Conservation (phyloP, 92 coral and sea anemone species). For the Hydrozoanthus gracilis region DNA sequence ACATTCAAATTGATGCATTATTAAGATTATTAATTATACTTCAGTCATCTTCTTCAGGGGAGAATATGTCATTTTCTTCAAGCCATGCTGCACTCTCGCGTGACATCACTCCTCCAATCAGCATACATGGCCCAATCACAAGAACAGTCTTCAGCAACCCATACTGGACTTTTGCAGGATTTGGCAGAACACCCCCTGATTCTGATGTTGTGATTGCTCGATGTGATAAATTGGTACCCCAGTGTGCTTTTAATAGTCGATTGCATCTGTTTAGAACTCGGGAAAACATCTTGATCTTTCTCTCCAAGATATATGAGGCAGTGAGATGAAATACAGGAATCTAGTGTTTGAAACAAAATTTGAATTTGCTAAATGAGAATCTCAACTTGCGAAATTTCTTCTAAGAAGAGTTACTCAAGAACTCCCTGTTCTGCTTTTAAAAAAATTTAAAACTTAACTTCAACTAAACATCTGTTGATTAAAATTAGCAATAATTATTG, state of each 20-base stretch:
- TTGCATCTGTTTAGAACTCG: conserved; percentile 29
- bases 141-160: conserved; percentile 68
- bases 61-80: conserved; percentile 87
- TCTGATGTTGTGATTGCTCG: conserved; percentile 52
- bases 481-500: no score
- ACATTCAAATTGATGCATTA: neutral
- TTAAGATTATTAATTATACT: neutral
- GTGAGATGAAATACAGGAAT: neutral
- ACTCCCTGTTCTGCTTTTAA: no score
- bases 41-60: conserved; percentile 90
- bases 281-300: conserved; percentile 18
- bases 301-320: neutral
- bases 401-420: no score
- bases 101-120: conserved; percentile 78
- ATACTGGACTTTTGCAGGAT: conserved; percentile 66
- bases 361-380: no score
- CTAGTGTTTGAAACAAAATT: no score
- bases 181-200: conserved; percentile 62
- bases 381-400: no score
- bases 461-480: no score
- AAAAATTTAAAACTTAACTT: no score
- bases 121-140: conserved; percentile 68
- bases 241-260: neutral
- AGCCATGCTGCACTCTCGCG: conserved; percentile 93
- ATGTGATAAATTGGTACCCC: neutral